Base-by-base conservation (phyloP, 1,140 invertebrate species). In the Anoplophora glabripennis region DNA sequence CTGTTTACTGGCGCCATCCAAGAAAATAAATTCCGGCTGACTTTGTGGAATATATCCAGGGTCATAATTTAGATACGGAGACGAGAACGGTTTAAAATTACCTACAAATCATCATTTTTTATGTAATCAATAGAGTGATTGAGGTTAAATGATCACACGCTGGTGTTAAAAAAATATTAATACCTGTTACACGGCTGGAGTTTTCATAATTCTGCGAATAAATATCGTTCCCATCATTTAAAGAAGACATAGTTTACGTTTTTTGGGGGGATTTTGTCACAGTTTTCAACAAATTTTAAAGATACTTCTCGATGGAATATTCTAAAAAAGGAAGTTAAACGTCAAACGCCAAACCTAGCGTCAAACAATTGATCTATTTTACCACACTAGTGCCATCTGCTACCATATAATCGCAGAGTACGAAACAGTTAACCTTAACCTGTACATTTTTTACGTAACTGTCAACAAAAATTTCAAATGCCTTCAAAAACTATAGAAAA, bases 31-130 rank as follows among this genome's bases (percentile, higher is more conserved):
- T 79, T 97, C 92, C 49, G 93, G 92, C 69, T 94, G 90, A 70
- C 82, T 83, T 69, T 85, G 83, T 41, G 87, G 85, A 59, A 95
- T 80, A 74, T 90, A 92, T 33, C 87, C 80, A 28, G 93, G 92
- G 76, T 96, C 92, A 76, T 94, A 92, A 77, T 94, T 96, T 63
- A 97, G 80, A 75, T 96, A 97, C 3, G 94, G 94, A 60, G 93
- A 96, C 15, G 93, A 77, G 11, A 81, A 81, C 18, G 80, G 66
- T 55, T 70, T 73, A 46, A 70, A 68, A 28, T 45, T 47, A 21
- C 71, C 74, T 75, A 42, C 3, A 56, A 69, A 52, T 52, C 21
- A 12, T 28, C 21, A 28, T 3, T 28, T 28, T 28, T 28, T 28
- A 28, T 28, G 21, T 28, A 38, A 28, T 38, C 37, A 37, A 52